Evolutionary conservation across 2,888 invertebrate species (phyloP).

Genomic region (Ceramica pisi): DNA sequence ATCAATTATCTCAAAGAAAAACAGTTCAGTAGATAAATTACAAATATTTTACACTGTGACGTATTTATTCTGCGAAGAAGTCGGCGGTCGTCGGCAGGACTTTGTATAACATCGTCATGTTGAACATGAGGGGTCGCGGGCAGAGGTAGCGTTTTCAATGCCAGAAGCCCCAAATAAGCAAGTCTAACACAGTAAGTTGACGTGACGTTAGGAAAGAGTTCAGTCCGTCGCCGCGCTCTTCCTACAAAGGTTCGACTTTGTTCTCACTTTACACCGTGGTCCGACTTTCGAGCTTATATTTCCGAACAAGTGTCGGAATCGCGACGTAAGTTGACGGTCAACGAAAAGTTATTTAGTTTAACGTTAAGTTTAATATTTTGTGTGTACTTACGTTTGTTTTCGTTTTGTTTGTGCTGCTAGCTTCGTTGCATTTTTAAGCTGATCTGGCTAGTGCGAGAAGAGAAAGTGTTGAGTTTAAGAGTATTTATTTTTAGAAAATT

Average conservation of each 20-base stretch:
- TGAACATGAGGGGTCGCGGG: too few relatives aligned
- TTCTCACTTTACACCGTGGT: neutral
- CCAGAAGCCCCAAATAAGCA: too few relatives aligned
- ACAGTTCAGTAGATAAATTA: too few relatives aligned
- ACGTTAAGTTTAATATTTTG: neutral
- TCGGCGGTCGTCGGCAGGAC: too few relatives aligned
- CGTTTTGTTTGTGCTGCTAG: too few relatives aligned
- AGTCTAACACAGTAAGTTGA: neutral
- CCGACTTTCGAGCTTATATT: neutral
- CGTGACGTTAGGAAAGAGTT: neutral
- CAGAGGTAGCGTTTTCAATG: too few relatives aligned
- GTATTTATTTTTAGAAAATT: neutral
- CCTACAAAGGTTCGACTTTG: neutral
- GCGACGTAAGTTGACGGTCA: neutral
- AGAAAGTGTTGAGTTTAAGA: neutral
- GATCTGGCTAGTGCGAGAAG: neutral
- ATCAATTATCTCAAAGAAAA: too few relatives aligned
- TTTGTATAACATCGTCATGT: too few relatives aligned
- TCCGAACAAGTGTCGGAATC: neutral
- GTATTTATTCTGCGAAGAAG: too few relatives aligned
- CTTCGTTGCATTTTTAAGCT: neutral
- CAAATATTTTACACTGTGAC: too few relatives aligned
- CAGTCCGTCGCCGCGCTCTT: neutral
- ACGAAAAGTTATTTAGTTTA: neutral
- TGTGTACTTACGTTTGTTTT: neutral